A percentile compares a stretch with the other conserved stretches of the same genome.
phyloP scores from a whole-genome alignment of 1,140 invertebrate species.

The Drosophila kohkoa region DNA sequence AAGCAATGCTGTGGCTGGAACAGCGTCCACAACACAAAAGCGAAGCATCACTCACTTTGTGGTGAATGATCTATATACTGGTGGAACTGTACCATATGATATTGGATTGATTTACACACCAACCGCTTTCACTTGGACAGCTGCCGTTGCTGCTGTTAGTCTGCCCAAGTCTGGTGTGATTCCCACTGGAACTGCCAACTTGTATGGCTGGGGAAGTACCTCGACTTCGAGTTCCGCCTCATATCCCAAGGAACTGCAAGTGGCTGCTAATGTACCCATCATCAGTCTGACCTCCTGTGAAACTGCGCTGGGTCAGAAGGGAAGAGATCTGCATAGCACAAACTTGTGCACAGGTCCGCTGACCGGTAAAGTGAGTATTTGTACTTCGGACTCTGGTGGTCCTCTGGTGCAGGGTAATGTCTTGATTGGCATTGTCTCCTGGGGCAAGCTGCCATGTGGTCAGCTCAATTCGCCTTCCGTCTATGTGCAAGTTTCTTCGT shows the following conservation, averaged over 20 bases:
- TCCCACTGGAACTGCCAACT: slow-evolving; percentile 84
- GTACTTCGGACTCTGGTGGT: slow-evolving; percentile 85
- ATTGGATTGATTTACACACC: slow-evolving; percentile 86
- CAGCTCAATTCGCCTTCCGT: slow-evolving; percentile 88
- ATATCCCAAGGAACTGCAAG: slow-evolving; percentile 84
- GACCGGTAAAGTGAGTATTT: slow-evolving; percentile 85
- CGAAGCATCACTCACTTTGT: slow-evolving; percentile 69
- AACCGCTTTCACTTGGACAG: slow-evolving; percentile 84
- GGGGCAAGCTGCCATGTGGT: slow-evolving; percentile 86
- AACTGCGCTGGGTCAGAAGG: slow-evolving; percentile 54
- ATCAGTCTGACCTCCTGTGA: slow-evolving; percentile 65
- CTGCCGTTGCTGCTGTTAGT: slow-evolving; percentile 83
- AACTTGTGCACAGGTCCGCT: slow-evolving; percentile 86
- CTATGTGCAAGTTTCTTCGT: slow-evolving; percentile 89
- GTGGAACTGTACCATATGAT: slow-evolving; percentile 85
- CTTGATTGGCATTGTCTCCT: slow-evolving; percentile 85
- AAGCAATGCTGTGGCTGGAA: slow-evolving; percentile 67
- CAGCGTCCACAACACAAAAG: slow-evolving; percentile 67
- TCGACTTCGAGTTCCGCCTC: slow-evolving; percentile 75
- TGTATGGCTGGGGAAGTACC: slow-evolving; percentile 85
- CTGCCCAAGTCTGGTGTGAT: slow-evolving; percentile 83
- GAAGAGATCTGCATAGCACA: slow-evolving; percentile 80
- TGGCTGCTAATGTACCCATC: slow-evolving; percentile 75
- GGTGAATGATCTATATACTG: slow-evolving; percentile 70
- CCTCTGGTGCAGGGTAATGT: slow-evolving; percentile 79